Conservation (phyloP, 2,888 invertebrate species). For the Panzeria rudis region DNA sequence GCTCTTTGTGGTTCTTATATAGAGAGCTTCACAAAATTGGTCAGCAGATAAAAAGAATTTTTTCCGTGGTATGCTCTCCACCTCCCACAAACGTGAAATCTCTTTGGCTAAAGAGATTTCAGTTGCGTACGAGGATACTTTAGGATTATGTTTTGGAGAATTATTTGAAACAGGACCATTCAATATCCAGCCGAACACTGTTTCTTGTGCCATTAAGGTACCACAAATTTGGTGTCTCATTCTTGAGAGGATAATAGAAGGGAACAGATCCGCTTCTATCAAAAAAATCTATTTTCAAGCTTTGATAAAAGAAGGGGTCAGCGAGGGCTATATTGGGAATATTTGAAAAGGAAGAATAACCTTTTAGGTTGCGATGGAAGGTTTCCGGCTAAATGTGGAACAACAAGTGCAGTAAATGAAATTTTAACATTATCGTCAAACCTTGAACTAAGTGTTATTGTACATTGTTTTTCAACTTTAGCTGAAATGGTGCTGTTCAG, state of each 20-base stretch:
- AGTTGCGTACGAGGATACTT: too few relatives aligned
- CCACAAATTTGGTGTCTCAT: too few relatives aligned
- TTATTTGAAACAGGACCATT: constrained; percentile 42
- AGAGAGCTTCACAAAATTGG: constrained; percentile 19
- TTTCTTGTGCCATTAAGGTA: constrained; percentile 59
- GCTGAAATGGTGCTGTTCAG: constrained; percentile 41
- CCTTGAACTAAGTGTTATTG: neutral
- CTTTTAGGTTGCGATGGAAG: neutral
- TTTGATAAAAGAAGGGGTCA: constrained; percentile 18
- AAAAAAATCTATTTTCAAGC: constrained; percentile 31
- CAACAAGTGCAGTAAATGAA: constrained; percentile 2
- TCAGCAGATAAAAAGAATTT: constrained; percentile 10
- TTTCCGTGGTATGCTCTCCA: constrained; percentile 19
- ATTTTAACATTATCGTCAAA: neutral
- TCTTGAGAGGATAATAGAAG: too few relatives aligned
- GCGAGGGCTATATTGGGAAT: neutral
- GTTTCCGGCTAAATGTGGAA: constrained; percentile 17
- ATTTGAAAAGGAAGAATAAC: neutral
- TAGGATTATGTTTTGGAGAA: too few relatives aligned
- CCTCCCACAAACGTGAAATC: neutral
- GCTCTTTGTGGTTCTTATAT: neutral
- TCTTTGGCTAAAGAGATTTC: too few relatives aligned
- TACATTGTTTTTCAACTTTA: neutral
- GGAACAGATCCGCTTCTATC: constrained; percentile 7
- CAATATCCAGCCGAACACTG: constrained; percentile 61